Conservation (phyloP, 2,888 invertebrate species). For the Gibbula magus region DNA sequence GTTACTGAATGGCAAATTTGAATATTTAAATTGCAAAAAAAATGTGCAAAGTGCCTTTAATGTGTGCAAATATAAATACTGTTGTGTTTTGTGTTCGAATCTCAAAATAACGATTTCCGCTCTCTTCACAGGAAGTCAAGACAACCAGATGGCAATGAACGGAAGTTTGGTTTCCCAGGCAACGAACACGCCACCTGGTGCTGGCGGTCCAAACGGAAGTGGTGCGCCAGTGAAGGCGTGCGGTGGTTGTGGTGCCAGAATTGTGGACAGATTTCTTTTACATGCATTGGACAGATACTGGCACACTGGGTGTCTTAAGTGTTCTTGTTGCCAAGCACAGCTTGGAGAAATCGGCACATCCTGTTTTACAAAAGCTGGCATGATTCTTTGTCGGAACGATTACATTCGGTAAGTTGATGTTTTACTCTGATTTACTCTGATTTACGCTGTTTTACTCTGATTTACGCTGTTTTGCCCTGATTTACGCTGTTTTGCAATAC, state of each 20-base stretch:
- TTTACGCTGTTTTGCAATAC: no score
- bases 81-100: neutral
- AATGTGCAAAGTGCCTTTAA: neutral
- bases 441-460: no score
- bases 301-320: conserved; percentile 96
- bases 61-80: no score
- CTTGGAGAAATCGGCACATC: conserved; percentile 93
- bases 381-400: conserved; percentile 96
- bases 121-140: conserved; percentile 24
- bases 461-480: no score
- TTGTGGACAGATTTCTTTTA: conserved; percentile 91
- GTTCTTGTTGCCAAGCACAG: conserved; percentile 91
- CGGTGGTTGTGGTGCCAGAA: conserved; percentile 92
- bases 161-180: conserved; percentile 19
- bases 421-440: no score
- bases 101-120: neutral
- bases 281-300: conserved; percentile 95
- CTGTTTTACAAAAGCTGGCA: conserved; percentile 93
- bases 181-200: conserved; percentile 1
- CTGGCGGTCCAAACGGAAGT: neutral
- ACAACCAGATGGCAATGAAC: conserved; percentile 28
- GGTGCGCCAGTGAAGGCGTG: conserved; percentile 78
- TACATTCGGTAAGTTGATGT: conserved; percentile 90
- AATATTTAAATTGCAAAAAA: no score
- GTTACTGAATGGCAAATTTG: no score